Evolutionary conservation across 2,113 vertebrate species (phyloP), one percentile per base, ranked within the genome.

Genomic region (Heliornis fulica): DNA sequence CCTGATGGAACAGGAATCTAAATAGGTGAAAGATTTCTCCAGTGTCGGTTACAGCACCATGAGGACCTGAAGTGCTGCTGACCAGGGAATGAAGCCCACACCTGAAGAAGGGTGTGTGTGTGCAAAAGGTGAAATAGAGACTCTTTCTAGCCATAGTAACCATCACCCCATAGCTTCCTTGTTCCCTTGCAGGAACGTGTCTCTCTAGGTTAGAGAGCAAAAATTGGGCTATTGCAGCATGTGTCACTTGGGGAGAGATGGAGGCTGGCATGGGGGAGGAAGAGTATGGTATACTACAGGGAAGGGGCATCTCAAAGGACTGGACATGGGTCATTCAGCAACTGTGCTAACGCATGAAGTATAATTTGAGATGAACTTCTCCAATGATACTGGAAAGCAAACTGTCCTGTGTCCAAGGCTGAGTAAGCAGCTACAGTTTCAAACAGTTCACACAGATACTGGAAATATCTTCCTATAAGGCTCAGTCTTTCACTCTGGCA

Each of bases 331-430:
- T 85, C 31, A 79, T 14, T 20, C 43, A 31, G 23, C 14, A 25
- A 50, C 88, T 65, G n/a, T 46, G 57, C 75, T 83, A 77, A 57
- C 0, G 7, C 54, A 79, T 3, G 0, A 63, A 81, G 14, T 80
- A 82, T 88, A 88, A 88, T 86, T 93, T 83, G 82, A 80, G 85
- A 71, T 64, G 2, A 88, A 75, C 59, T 89, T 82, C 76, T 96
- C 72, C 64, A 43, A 1, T 60, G 82, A 83, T 86, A 77, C 54
- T 94, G 59, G 90, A 94, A 94, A 88, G 76, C 64, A 95, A 94
- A 71, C 56, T 16, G 17, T 36, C n/a, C 54, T 60, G 50, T 83
- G 56, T 63, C 56, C 57, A 90, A 87, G 68, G 79, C 79, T 93
- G 90, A 80, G 68, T 78, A 88, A 78, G 81, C 70, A 90, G 87